Percentiles rank a stretch among this genome's conserved stretches.
Evolutionary conservation across 2,113 vertebrate species (phyloP).

Genomic region (Brachirus orientalis): DNA sequence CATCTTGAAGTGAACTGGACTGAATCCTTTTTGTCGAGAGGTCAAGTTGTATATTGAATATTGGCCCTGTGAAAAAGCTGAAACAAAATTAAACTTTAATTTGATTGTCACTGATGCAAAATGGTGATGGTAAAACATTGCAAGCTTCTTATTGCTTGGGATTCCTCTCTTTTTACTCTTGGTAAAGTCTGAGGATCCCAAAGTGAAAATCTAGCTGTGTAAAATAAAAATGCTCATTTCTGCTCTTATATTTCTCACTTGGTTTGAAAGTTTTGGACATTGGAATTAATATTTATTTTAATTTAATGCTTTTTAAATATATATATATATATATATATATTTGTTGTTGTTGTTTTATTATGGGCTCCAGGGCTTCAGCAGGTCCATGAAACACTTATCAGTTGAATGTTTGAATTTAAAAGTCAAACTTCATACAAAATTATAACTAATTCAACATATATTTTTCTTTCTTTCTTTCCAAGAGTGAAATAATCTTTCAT

Average conservation of each 20-base stretch:
- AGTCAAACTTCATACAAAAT: background rate
- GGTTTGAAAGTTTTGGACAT: constrained; percentile 23
- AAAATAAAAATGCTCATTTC: constrained; percentile 17
- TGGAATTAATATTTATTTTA: constrained; percentile 34
- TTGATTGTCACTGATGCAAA: constrained; percentile 61
- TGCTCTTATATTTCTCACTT: constrained; percentile 19
- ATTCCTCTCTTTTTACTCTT: constrained; percentile 25
- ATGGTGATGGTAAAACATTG: constrained; percentile 51
- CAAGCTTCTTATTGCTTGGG: constrained; percentile 36
- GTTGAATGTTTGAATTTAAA: constrained; percentile 33
- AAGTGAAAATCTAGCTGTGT: constrained; percentile 22
- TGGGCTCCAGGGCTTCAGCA: constrained; percentile 31
- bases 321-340: too few relatives aligned
- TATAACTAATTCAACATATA: background rate
- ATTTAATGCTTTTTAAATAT: constrained; percentile 22
- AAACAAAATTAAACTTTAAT: background rate
- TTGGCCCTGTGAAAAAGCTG: constrained; percentile 1
- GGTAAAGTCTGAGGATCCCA: constrained; percentile 30
- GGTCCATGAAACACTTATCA: constrained; percentile 63
- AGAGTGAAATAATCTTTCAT: background rate
- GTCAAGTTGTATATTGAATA: background rate
- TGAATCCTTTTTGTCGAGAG: background rate
- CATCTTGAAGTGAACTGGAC: constrained; percentile 41
- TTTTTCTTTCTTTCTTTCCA: background rate
- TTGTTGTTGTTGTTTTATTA: constrained; percentile 44